Base-by-base conservation (phyloP, 2,113 vertebrate genomes). In the Heterotilapia buettikoferi region DNA sequence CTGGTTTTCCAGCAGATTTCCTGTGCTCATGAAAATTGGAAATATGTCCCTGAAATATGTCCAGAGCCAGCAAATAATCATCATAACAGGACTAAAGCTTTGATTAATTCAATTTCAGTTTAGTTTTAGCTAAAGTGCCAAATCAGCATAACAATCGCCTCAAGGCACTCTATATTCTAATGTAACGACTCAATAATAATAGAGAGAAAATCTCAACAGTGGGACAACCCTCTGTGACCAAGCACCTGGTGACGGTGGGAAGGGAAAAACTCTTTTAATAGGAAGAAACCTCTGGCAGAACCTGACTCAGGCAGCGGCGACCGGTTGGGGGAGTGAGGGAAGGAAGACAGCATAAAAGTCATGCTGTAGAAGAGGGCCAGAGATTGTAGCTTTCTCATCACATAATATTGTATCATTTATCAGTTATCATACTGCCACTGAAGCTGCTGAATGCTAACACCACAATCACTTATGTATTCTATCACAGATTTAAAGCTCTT, bases 181-280 rank as follows among this genome's bases (percentile, higher is more conserved):
- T 26, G 21, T 26, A 73, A 26, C 1, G 0, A 45, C 13, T 24
- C 18, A 12, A 38, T 21, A 68, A 68, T 68, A 68, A 38, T 68
- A 68, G 33, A 40, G 63, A 68, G 63, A 21, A 40, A 68, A 21
- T 68, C 33, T 9, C 2, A 9, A 26, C 21, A 0, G 14, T 45
- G 21, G 21, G 38, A 43, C 12, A 43, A 2, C 38, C 13, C 38
- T 43, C 13, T 45, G 21, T 45, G 66, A 45, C 24, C n/a, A 14
- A 73, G 38, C 38, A 45, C 38, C 21, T 45, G 38, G 66, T 0
- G 38, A 73, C 38, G 26, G 21, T 45, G 38, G 11, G 8, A 73
- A 73, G 21, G 21, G 68, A 73, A 73, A 73, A 73, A 26, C 68
- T 73, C 8, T 73, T 45, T 73, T 10, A 26, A 73, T 24, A 45